A percentile compares a stretch with the other conserved stretches of the same genome.
Conservation (phyloP, 2,888 invertebrate genomes). For the Aethes cnicana region DNA sequence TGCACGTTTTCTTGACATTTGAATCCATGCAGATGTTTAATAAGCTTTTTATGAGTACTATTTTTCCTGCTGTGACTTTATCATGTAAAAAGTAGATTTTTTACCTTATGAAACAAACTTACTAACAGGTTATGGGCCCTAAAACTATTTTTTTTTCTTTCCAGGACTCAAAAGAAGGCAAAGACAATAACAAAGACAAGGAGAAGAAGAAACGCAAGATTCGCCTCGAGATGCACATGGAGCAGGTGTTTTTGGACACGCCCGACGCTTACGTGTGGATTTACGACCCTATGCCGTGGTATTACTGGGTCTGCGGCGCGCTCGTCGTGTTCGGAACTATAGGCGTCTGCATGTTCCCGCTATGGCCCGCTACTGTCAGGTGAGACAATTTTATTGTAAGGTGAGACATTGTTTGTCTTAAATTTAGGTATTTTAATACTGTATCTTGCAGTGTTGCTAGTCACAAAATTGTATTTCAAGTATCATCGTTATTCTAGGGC, state of each 20-base stretch:
- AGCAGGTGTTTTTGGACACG: constrained; percentile 96
- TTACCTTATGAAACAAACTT: too few species aligned
- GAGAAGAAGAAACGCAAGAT: constrained; percentile 92
- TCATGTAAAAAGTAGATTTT: too few species aligned
- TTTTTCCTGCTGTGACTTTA: neutral
- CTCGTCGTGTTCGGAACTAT: constrained; percentile 95
- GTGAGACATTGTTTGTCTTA: too few species aligned
- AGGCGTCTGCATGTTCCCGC: constrained; percentile 97
- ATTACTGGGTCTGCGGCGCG: constrained; percentile 96
- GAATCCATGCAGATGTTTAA: too few species aligned
- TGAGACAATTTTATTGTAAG: constrained; percentile 48
- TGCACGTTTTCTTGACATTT: too few species aligned
- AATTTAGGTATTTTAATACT: too few species aligned
- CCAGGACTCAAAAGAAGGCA: constrained; percentile 62
- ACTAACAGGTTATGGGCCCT: too few species aligned
- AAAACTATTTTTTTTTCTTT: constrained; percentile 2
- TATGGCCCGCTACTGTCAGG: constrained; percentile 97
- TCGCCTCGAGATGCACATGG: constrained; percentile 97
- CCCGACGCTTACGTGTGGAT: constrained; percentile 98
- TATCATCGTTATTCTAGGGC: too few species aligned
- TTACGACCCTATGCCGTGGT: constrained; percentile 97
- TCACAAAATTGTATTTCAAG: too few species aligned
- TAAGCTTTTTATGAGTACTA: neutral
- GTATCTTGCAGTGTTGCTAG: too few species aligned
- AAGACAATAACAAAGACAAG: constrained; percentile 63